Evolutionary conservation across 2,888 invertebrate genomes (phyloP).

Genomic region (Linnaemya tessellans): DNA sequence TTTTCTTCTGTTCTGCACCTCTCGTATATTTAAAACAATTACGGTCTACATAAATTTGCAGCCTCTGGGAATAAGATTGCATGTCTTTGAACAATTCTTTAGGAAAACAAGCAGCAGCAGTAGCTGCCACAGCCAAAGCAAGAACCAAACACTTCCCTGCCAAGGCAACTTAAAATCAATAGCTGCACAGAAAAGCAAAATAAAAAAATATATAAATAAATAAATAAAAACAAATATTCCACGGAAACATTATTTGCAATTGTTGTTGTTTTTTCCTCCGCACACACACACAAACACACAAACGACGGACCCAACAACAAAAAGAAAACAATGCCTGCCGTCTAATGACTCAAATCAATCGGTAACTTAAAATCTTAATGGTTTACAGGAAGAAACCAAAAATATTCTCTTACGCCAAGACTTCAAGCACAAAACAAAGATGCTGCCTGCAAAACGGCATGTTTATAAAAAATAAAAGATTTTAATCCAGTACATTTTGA

Average conservation of each 20-base stretch:
- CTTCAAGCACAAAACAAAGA: neutral
- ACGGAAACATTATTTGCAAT: constrained; percentile 41
- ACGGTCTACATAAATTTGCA: constrained; percentile 59
- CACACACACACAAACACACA: neutral
- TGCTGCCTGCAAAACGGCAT: constrained; percentile 16
- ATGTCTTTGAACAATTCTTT: constrained; percentile 64
- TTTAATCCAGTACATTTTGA: constrained; percentile 8
- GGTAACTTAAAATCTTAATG: constrained; percentile 73
- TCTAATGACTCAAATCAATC: constrained; percentile 72
- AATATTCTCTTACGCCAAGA: neutral
- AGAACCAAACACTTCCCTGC: constrained; percentile 39
- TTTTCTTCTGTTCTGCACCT: constrained; percentile 12
- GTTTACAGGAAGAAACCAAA: constrained; percentile 66
- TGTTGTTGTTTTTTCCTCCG: too few relatives aligned
- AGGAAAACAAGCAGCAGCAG: neutral
- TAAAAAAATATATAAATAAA: too few relatives aligned
- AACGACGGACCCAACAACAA: too few relatives aligned
- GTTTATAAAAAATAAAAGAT: constrained; percentile 25
- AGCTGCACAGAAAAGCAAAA: neutral
- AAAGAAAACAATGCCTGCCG: constrained; percentile 13
- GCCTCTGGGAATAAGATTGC: constrained; percentile 67
- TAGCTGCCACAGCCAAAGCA: neutral
- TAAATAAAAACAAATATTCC: constrained; percentile 32
- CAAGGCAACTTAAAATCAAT: constrained; percentile 18
- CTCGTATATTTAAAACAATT: constrained; percentile 67